Evolutionary conservation across 64 coral and sea anemone genomes (phyloP).

Genomic region (Actinia tenebrosa): DNA sequence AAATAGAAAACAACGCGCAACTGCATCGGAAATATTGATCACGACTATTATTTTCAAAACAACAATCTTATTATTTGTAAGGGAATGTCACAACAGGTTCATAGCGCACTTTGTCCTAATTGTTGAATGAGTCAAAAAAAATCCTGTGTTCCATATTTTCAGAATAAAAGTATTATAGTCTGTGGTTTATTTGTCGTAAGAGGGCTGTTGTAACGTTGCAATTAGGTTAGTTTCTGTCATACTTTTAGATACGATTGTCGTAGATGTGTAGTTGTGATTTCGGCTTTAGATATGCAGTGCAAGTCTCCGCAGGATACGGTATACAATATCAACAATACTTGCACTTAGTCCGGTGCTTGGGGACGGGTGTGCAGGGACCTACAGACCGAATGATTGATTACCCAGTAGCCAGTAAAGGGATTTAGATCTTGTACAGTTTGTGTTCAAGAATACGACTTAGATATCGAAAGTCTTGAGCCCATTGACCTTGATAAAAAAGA

Average conservation of each 20-base stretch:
- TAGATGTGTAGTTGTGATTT: no score
- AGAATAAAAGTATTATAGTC: neutral
- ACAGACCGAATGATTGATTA: no score
- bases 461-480: neutral
- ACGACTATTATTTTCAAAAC: neutral
- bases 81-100: neutral
- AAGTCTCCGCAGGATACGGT: no score
- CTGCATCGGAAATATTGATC: neutral
- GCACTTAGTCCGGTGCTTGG: no score
- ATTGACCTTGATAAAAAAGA: neutral
- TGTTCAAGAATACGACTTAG: neutral
- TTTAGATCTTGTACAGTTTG: neutral
- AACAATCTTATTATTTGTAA: neutral
- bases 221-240: no score
- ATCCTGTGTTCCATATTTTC: neutral
- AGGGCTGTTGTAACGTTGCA: no score
- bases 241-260: no score
- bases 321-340: no score
- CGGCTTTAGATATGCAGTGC: no score
- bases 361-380: no score
- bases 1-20: conserved; percentile 3
- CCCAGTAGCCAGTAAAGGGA: neutral
- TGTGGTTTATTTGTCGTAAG: no score
- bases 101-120: neutral
- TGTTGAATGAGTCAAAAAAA: neutral